Conservation (phyloP, 2,888 invertebrate species). For the Drosophila macrospina region DNA sequence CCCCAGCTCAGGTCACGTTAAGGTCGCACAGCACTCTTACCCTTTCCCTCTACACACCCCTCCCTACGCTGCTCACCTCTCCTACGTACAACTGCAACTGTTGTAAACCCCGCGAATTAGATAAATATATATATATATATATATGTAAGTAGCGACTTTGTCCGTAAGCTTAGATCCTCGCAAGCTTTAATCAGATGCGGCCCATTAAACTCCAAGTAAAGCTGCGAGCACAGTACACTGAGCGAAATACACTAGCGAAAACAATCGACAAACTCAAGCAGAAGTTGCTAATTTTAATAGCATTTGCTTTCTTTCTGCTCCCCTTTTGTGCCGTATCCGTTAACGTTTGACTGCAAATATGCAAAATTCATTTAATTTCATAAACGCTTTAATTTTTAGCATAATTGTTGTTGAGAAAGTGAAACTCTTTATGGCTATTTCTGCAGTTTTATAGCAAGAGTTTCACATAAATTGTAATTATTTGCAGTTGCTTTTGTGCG, state of each 20-base stretch:
- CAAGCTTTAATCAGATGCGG: slow-evolving; percentile 42
- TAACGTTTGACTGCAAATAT: background rate
- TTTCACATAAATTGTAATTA: background rate
- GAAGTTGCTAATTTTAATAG: too few relatives aligned
- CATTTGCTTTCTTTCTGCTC: too few relatives aligned
- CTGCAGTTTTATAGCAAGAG: too few relatives aligned
- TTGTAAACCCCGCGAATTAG: slow-evolving; percentile 10
- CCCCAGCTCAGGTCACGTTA: slow-evolving; percentile 22
- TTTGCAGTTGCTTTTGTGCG: background rate
- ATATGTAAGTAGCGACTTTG: slow-evolving; percentile 3
- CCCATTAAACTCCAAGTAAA: slow-evolving; percentile 32
- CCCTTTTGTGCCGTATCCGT: background rate
- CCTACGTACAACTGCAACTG: slow-evolving; percentile 7
- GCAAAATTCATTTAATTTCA: too few relatives aligned
- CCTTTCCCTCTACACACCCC: background rate
- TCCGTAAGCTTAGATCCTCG: background rate
- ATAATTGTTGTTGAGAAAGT: too few relatives aligned
- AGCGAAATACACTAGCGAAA: background rate
- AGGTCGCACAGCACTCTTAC: slow-evolving; percentile 10
- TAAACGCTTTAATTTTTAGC: too few relatives aligned
- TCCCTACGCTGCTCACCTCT: too few relatives aligned
- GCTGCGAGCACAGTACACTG: slow-evolving; percentile 26
- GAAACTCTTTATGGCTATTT: too few relatives aligned
- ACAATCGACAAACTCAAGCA: too few relatives aligned
- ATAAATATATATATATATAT: slow-evolving; percentile 46